These are phyloP conservation scores for Desoria tigrina DNA, from an alignment of 2,888 invertebrate genomes.

Conservation along the genomic window DNA sequence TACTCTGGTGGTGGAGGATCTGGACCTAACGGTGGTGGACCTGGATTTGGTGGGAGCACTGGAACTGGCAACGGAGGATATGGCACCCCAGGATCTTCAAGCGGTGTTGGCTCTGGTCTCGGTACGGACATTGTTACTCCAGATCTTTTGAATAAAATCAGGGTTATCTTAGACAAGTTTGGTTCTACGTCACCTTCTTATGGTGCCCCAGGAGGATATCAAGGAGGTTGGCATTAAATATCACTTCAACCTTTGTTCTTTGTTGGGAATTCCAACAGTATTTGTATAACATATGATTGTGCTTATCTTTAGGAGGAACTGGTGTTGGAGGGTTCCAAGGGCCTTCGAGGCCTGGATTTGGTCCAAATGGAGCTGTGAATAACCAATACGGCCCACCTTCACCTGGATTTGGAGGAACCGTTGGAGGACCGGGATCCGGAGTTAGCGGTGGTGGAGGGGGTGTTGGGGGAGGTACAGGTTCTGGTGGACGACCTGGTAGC, in stretches of 20 bases:
- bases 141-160: neutral
- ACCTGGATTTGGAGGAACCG: neutral
- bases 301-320: no score
- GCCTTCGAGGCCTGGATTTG: conserved; percentile 2
- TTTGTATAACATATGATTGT: no score
- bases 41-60: neutral
- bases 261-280: no score
- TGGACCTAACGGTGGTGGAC: neutral
- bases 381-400: conserved; percentile 12
- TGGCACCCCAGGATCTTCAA: conserved; percentile 5
- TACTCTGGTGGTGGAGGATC: conserved; percentile 10
- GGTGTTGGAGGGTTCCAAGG: neutral
- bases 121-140: neutral
- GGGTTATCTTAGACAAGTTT: neutral
- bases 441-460: conserved; percentile 14
- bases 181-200: neutral
- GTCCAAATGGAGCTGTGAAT: conserved; percentile 3
- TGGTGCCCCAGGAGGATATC: conserved; percentile 6
- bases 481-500: conserved; percentile 15
- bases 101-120: neutral
- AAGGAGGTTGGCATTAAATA: neutral
- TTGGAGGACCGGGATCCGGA: conserved; percentile 3
- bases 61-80: conserved; percentile 2
- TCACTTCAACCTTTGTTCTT: neutral
- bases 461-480: conserved; percentile 14